Evolutionary conservation across 2,888 invertebrate species (phyloP).

Genomic region (Aspidapion aeneum): DNA sequence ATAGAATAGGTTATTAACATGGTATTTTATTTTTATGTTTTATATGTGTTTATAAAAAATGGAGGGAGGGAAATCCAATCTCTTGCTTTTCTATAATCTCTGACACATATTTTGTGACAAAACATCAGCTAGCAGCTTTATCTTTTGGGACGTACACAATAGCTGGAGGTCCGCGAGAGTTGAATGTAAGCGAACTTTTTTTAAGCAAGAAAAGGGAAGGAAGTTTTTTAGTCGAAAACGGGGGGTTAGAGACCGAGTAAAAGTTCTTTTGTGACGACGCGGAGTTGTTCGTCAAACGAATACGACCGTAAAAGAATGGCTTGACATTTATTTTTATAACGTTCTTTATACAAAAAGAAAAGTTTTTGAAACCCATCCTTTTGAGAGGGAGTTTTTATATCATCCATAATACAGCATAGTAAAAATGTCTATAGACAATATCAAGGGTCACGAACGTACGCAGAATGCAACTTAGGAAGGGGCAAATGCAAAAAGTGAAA

Average conservation of each 20-base stretch:
- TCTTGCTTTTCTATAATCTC: background rate
- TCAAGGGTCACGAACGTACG: too few relatives aligned
- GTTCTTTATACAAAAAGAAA: too few relatives aligned
- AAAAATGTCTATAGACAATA: too few relatives aligned
- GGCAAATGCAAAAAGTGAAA: too few relatives aligned
- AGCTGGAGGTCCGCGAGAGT: background rate
- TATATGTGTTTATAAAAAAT: too few relatives aligned
- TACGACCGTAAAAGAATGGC: background rate
- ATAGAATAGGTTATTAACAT: too few relatives aligned
- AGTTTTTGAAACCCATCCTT: too few relatives aligned
- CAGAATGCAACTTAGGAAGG: too few relatives aligned
- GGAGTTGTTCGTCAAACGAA: background rate
- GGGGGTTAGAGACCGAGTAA: background rate
- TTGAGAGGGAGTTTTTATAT: too few relatives aligned
- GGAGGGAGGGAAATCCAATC: too few relatives aligned
- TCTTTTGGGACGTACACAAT: background rate
- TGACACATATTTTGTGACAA: background rate
- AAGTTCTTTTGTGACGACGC: background rate
- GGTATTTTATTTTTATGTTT: too few relatives aligned
- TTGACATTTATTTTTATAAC: background rate
- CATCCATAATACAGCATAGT: too few relatives aligned
- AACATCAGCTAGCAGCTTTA: background rate
- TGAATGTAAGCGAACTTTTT: background rate
- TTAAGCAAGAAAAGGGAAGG: background rate
- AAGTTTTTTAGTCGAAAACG: background rate